These are phyloP conservation scores for Rhabdornis inornatus DNA, from an alignment of 2,113 vertebrate species.

Conservation along the genomic window DNA sequence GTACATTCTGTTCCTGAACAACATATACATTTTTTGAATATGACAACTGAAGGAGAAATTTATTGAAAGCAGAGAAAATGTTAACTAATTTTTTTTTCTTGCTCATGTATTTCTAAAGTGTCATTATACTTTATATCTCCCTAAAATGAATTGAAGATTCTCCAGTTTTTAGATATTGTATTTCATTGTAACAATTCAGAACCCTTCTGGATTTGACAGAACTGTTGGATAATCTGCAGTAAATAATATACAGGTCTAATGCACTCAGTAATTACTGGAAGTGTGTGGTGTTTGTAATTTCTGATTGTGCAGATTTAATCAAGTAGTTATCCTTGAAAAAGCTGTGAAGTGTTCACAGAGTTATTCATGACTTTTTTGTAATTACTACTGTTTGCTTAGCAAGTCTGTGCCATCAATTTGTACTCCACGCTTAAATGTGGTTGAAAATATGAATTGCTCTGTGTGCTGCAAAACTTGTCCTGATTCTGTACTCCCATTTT, in stretches of 20 bases:
- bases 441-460: not conserved
- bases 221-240: not conserved
- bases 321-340: not conserved
- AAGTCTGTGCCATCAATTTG: not conserved
- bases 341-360: not conserved
- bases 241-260: not conserved
- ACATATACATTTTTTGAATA: conserved; percentile 38
- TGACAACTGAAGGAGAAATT: conserved; percentile 22
- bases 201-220: not conserved
- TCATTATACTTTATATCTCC: not conserved
- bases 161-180: not conserved
- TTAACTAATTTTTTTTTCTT: not conserved
- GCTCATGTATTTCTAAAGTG: not conserved
- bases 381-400: not conserved
- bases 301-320: not conserved
- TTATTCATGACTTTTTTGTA: not conserved
- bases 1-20: conserved; percentile 63
- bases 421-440: not conserved
- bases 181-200: not conserved
- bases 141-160: not conserved
- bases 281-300: not conserved
- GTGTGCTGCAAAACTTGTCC: not conserved
- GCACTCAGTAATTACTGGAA: not conserved
- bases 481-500: not conserved
- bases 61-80: conserved; percentile 49